These are phyloP conservation scores for Pelecanoides urinatrix DNA, from an alignment of 2,113 vertebrate genomes.

Conservation along the genomic window DNA sequence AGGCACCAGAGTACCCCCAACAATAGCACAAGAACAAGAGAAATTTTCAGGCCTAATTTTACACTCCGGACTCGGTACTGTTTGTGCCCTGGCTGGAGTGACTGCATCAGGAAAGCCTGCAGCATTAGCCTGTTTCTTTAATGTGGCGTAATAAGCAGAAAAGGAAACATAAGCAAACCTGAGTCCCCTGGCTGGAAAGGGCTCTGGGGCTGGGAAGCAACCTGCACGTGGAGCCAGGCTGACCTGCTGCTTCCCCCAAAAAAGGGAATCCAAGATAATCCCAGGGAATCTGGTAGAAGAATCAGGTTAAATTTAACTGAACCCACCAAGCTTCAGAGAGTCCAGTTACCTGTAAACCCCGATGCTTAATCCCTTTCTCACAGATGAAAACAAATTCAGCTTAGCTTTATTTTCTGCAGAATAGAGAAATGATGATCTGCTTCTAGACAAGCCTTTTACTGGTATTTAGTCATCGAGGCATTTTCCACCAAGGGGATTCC, in stretches of 20 bases:
- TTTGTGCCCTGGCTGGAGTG: not conserved
- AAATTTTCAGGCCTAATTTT: not conserved
- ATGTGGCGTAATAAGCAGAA: not conserved
- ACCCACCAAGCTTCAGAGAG: not conserved
- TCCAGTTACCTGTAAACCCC: not conserved
- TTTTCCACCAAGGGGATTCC: not conserved
- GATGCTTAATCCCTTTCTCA: not conserved
- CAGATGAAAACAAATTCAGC: not conserved
- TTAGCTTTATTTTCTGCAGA: not conserved
- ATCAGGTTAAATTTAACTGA: not conserved
- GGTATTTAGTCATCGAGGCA: not conserved
- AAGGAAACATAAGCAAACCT: not conserved
- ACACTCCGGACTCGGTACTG: not conserved
- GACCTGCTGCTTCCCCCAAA: fast-evolving
- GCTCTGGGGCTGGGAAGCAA: not conserved
- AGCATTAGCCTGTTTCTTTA: not conserved
- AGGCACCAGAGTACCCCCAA: not conserved
- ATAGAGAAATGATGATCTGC: not conserved
- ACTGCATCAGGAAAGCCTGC: not conserved
- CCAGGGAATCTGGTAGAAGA: not conserved
- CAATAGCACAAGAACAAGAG: not conserved
- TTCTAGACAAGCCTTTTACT: not conserved
- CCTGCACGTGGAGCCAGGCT: not conserved
- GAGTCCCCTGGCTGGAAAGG: not conserved
- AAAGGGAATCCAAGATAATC: not conserved